Conservation (phyloP, 2,113 vertebrate species). For the Sturnus vulgaris region DNA sequence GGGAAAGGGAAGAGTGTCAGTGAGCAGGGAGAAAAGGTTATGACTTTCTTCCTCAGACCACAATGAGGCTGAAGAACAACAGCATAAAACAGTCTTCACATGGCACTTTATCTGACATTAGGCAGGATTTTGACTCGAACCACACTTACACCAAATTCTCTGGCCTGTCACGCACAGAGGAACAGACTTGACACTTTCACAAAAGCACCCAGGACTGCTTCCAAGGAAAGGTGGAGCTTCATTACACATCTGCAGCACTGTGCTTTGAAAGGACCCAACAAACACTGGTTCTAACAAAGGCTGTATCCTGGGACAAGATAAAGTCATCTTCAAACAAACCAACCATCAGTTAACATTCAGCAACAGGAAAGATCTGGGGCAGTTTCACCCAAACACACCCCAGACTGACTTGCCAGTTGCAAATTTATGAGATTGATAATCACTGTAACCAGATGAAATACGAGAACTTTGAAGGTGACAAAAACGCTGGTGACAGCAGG, state of each 20-base stretch:
- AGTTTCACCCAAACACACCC: neutral
- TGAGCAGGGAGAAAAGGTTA: neutral
- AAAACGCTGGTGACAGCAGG: conserved; percentile 1
- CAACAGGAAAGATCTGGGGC: neutral
- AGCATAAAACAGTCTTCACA: neutral
- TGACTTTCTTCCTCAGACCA: neutral
- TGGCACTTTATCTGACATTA: neutral
- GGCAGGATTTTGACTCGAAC: neutral
- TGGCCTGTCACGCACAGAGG: neutral
- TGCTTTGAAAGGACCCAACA: neutral
- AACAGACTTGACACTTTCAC: neutral
- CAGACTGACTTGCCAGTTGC: neutral
- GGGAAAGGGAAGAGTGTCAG: neutral
- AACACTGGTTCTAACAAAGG: neutral
- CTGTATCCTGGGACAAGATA: neutral
- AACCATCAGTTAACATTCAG: neutral
- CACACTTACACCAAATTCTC: neutral
- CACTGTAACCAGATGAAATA: neutral
- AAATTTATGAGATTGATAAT: neutral
- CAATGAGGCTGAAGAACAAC: neutral
- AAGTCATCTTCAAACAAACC: neutral
- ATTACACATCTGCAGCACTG: fast-evolving
- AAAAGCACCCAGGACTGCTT: neutral
- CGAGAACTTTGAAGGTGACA: neutral
- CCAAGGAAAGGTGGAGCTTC: neutral